Evolutionary conservation across 2,797 vertebrate genomes (phyloP).

Genomic region (Pelobates cultripes): DNA sequence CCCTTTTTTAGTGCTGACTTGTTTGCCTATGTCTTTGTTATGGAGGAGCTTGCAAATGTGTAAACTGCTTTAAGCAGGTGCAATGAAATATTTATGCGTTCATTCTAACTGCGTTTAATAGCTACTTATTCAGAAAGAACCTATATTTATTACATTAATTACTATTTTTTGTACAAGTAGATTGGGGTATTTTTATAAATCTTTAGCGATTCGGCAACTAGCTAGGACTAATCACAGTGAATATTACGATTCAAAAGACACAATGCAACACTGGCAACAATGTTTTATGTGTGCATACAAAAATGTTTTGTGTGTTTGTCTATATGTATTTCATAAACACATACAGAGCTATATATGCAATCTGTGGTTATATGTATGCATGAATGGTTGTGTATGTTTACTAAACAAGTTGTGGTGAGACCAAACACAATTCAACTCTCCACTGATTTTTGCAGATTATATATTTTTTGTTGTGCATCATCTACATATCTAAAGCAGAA

Average conservation of each 20-base stretch:
- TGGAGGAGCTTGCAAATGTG: constrained; percentile 2
- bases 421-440: no score
- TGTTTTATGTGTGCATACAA: not conserved
- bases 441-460: no score
- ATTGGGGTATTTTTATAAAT: not conserved
- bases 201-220: no score
- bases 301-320: no score
- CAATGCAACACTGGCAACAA: not conserved
- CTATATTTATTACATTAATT: not conserved
- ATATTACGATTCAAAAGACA: not conserved
- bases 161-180: not conserved
- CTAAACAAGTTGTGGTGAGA: no score
- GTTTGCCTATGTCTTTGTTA: constrained; percentile 43
- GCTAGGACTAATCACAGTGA: not conserved
- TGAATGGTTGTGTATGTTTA: no score
- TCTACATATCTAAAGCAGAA: no score
- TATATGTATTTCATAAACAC: no score
- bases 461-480: no score
- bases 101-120: not conserved
- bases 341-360: no score
- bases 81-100: constrained; percentile 1
- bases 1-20: constrained; percentile 49
- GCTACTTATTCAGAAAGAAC: not conserved
- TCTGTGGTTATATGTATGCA: no score
- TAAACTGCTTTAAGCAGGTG: constrained; percentile 31